Evolutionary conservation across 2,113 vertebrate genomes (phyloP).

Genomic region (Chinchilla lanigera): DNA sequence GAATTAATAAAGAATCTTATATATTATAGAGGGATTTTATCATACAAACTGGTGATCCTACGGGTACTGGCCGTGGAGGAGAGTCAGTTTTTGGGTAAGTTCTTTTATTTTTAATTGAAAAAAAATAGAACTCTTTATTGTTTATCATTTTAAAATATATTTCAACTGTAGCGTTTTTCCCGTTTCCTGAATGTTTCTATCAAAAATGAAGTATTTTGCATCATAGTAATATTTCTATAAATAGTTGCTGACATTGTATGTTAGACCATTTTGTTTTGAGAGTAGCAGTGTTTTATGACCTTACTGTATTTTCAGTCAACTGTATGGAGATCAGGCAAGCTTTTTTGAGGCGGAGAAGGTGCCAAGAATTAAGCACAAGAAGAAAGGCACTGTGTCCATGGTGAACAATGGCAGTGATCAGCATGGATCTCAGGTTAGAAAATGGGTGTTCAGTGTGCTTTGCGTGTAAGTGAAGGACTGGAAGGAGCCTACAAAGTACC

Average conservation of each 20-base stretch:
- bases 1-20: slow-evolving; percentile 38
- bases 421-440: slow-evolving; percentile 96
- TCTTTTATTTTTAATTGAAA: slow-evolving; percentile 17
- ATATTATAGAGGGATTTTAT: slow-evolving; percentile 95
- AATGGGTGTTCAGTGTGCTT: neutral
- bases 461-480: neutral
- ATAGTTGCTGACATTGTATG: neutral
- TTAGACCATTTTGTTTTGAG: slow-evolving; percentile 48
- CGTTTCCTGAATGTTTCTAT: slow-evolving; percentile 31
- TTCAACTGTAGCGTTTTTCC: neutral
- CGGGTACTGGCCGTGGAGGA: slow-evolving; percentile 95
- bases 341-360: slow-evolving; percentile 96
- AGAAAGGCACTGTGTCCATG: slow-evolving; percentile 97
- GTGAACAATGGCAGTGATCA: slow-evolving; percentile 97
- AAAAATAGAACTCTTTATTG: neutral
- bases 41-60: slow-evolving; percentile 96
- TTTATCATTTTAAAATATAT: slow-evolving; percentile 47
- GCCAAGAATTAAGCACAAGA: slow-evolving; percentile 97
- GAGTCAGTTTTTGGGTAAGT: slow-evolving; percentile 96
- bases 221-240: slow-evolving; percentile 45
- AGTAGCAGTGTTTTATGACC: neutral
- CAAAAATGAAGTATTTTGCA: slow-evolving; percentile 39
- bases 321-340: slow-evolving; percentile 97
- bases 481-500: neutral
- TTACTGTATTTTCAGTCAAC: slow-evolving; percentile 89